phyloP scores from a whole-genome alignment of 1,140 invertebrate species.

The Himalopsyche phryganea region DNA sequence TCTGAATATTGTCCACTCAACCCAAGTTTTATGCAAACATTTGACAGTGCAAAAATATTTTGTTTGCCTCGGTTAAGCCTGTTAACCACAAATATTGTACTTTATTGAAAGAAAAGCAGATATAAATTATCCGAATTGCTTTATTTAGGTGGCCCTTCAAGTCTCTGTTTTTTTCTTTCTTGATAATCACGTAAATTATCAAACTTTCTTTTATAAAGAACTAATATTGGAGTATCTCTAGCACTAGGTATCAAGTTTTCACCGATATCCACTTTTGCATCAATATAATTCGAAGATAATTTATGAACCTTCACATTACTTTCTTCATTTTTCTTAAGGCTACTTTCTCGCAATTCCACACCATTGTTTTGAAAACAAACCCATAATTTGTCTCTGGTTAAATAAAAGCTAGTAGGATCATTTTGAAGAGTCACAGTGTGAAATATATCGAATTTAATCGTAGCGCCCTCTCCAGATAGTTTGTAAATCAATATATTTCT shows the following conservation, averaged over 20 bases:
- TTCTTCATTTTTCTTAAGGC: not conserved
- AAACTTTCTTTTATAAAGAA: conserved; percentile 71
- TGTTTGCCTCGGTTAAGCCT: too few species aligned
- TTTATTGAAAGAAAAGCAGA: too few species aligned
- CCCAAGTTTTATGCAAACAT: too few species aligned
- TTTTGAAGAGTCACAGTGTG: conserved; percentile 10
- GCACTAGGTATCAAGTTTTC: too few species aligned
- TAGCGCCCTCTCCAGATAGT: conserved; percentile 4
- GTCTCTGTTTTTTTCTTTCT: conserved; percentile 63
- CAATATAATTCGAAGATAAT: too few species aligned
- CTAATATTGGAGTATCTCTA: conserved; percentile 45
- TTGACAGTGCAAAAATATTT: too few species aligned
- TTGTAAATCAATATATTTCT: conserved; percentile 14
- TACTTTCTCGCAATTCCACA: conserved; percentile 5
- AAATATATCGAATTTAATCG: conserved; percentile 3
- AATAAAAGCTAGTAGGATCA: conserved; percentile 9
- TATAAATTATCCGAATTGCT: too few species aligned
- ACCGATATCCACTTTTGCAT: too few species aligned
- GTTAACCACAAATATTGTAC: too few species aligned
- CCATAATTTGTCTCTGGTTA: conserved; percentile 12
- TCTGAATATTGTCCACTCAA: too few species aligned
- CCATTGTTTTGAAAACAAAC: conserved; percentile 4
- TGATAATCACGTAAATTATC: conserved; percentile 75
- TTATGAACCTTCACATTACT: too few species aligned
- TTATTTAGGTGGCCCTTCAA: conserved; percentile 27